Percentiles rank a stretch among this genome's conserved stretches.
phyloP scores from a whole-genome alignment of 92 coral and sea anemone genomes.

The Porites cylindrica region DNA sequence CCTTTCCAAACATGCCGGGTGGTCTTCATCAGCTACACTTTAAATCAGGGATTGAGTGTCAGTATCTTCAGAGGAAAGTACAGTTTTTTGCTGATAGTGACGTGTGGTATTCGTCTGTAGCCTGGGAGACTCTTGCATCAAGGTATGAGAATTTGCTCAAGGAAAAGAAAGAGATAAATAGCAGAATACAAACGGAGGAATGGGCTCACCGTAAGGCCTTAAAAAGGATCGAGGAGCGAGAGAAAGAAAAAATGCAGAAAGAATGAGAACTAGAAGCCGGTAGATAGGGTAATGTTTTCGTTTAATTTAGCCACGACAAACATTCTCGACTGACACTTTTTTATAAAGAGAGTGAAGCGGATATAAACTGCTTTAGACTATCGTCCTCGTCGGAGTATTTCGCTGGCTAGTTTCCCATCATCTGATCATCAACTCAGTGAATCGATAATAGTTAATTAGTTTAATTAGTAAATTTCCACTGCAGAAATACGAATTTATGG shows the following conservation, averaged over 20 bases:
- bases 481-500: no score
- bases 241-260: background rate
- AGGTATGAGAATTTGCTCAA: constrained; percentile 13
- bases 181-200: constrained; percentile 18
- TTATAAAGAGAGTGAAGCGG: no score
- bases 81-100: constrained; percentile 21
- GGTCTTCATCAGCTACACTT: background rate
- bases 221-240: background rate
- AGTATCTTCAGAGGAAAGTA: constrained; percentile 7
- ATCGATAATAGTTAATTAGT: no score
- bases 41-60: constrained; percentile 18
- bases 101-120: constrained; percentile 9
- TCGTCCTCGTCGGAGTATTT: no score
- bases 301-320: no score
- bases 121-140: constrained; percentile 20
- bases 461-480: no score
- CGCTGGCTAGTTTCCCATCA: no score
- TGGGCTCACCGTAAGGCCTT: constrained; percentile 25
- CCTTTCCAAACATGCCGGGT: constrained; percentile 10
- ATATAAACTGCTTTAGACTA: no score
- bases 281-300: background rate
- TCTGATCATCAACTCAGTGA: no score
- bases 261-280: background rate
- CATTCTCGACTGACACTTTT: no score
- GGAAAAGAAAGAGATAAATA: constrained; percentile 39